phyloP scores from a whole-genome alignment of 2,113 vertebrate species.

The Microcebus lehilahytsara region DNA sequence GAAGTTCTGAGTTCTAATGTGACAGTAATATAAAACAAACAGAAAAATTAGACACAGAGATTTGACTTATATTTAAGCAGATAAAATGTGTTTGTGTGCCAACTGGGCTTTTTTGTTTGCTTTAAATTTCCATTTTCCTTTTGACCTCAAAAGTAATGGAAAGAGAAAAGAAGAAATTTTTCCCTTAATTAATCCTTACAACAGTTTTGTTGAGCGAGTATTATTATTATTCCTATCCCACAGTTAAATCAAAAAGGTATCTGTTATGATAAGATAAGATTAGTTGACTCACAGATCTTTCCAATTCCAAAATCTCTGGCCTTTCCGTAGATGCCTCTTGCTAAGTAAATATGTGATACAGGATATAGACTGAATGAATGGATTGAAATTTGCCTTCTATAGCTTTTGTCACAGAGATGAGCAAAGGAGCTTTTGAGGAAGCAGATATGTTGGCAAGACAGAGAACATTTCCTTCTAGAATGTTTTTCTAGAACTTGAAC shows the following conservation, averaged over 20 bases:
- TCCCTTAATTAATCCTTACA: background rate
- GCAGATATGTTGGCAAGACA: background rate
- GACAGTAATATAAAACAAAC: constrained; percentile 43
- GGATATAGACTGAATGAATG: background rate
- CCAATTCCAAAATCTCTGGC: background rate
- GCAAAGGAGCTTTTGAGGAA: background rate
- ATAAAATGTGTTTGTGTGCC: background rate
- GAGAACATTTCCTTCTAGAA: background rate
- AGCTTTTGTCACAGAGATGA: background rate
- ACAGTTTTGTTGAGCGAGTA: background rate
- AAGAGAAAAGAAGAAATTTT: background rate
- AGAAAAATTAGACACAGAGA: background rate
- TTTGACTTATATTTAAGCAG: background rate
- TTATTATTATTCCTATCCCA: background rate
- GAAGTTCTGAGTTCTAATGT: constrained; percentile 23
- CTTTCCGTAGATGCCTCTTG: background rate
- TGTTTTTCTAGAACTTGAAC: background rate
- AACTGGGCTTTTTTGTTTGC: background rate
- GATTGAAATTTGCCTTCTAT: background rate
- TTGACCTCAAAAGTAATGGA: background rate
- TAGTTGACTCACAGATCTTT: background rate
- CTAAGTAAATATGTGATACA: background rate
- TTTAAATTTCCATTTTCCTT: background rate
- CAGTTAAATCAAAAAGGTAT: background rate
- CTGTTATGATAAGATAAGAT: background rate